A percentile compares a stretch with the other conserved stretches of the same genome.
These are phyloP conservation scores for Thalassaphorura encarpata DNA, from an alignment of 1,140 invertebrate species.

Conservation along the genomic window DNA sequence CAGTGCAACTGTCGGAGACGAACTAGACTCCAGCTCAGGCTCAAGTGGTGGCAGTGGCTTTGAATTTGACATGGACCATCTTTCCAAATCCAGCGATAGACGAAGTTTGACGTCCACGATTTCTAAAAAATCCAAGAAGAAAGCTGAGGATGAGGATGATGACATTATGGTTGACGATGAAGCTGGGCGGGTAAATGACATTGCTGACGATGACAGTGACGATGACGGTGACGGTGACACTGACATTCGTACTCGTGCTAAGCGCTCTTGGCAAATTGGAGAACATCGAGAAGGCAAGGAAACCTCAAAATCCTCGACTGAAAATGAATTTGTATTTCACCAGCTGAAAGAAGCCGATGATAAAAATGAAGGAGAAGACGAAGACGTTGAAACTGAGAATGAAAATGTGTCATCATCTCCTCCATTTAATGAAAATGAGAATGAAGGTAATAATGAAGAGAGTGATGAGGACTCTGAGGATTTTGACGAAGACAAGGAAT, in stretches of 20 bases:
- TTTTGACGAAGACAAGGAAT: conserved; percentile 11
- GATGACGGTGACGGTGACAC: conserved; percentile 13
- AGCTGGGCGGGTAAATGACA: neutral
- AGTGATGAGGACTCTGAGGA: conserved; percentile 18
- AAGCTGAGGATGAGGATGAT: conserved; percentile 6
- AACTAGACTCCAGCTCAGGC: neutral
- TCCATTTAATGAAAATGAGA: conserved; percentile 6
- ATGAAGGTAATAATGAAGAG: conserved; percentile 18
- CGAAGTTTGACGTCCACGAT: no score
- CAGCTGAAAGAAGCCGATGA: neutral
- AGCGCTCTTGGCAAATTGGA: no score
- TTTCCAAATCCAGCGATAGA: no score
- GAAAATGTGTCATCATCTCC: neutral
- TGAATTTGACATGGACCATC: no score
- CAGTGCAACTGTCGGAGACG: neutral
- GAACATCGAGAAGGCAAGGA: no score
- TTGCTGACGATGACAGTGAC: conserved; percentile 6
- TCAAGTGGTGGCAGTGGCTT: neutral
- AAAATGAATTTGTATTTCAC: neutral
- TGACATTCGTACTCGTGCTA: conserved; percentile 4
- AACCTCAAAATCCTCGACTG: neutral
- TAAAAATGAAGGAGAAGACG: neutral
- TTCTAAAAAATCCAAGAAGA: neutral
- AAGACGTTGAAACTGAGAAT: neutral
- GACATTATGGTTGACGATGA: conserved; percentile 17